Evolutionary conservation across 2,888 invertebrate species (phyloP), one percentile per base, ranked within the genome.

Genomic region (Philonicus albiceps): DNA sequence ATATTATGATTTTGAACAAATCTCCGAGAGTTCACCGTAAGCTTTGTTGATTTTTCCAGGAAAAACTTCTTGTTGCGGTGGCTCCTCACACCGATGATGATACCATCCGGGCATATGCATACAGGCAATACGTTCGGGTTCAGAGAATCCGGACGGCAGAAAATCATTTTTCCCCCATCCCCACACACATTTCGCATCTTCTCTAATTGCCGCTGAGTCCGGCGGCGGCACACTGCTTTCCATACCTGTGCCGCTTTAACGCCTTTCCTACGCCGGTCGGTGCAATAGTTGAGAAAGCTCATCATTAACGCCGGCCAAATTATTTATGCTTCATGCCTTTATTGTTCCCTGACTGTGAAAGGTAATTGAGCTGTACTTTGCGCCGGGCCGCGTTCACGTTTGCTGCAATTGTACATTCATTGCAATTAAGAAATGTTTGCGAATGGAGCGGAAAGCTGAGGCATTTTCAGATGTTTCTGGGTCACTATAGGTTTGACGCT

Each of bases 301-400:
- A 49, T 80, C 27, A 80, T 80, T 80, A 49, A 49, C 27, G 37
- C 64, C 27, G 7, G 27, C 49, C 27, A 80, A 80, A 49, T 80
- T 80, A 27, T 80, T 49, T 80, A 80, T 80, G 80, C 80, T 80
- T 80, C 49, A 80, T 53, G 49, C 53, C 80, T 80, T 49, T 80
- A 80, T 49, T 80, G 74, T 34, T 74, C 37, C 74, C 37, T 43
- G 49, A 31, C 49, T 80, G 53, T 16, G 49, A 53, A 53, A 80
- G 80, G 49, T 74, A 74, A 74, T 74, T 74, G 74, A 31, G 64
- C 64, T 64, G 22, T 64, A 19, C 53, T 53, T 22, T 19, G 27
- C 64, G 64, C 27, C 64, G 22, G 22, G 22, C 27, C 22, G 64
- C 22, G 27, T 27, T 27, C 19, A 27, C 64, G 27, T 64, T 49